Evolutionary conservation across 2,797 vertebrate genomes (phyloP), one percentile per base, ranked within the genome.

Genomic region (Scleropages formosus): DNA sequence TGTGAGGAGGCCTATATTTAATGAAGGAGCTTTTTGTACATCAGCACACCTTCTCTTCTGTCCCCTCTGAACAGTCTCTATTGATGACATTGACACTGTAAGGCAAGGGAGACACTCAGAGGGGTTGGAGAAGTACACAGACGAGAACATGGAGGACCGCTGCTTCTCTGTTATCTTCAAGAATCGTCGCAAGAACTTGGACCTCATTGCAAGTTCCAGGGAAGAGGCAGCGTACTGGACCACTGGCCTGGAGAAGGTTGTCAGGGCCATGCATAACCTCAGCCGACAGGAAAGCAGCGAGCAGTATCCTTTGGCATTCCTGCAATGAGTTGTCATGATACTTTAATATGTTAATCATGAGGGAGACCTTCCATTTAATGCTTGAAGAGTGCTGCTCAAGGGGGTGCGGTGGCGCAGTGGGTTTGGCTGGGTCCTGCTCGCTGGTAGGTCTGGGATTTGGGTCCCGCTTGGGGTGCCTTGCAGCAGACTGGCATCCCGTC

Each of bases 161-260:
- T 99, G 98, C 90, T 98, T 99, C 90, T 95, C 96, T 85, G 94
- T 99, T 78, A 78, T 96, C 85, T 98, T 99, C 85, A 98, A 95
- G 88, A 92, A 91, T 73, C 90, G 90, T 76, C 88, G 90, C 77
- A 97, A 91, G 73, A 95, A 92, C 46, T 93, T 99, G 0, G 96
- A 99, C 87, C 92, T 99, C 82, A 92, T 98, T 15, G 95, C 97
- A 0, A 58, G 49, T 0, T 89, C 83, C 0, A 77, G 74, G 0
- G 85, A 87, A 0, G 95, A 95, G 0, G 93, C 92, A 6, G 85
- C 85, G 75, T 91, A 87, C 78, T 99, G 98, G 97, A 91, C 95
- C 26, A 76, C 27, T 0, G 91, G 95, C 47, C 89, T 99, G 60
- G 84, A 88, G 39, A 99, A 99, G 88, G 80, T 99, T 82, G 93